Evolutionary conservation across 64 coral and sea anemone genomes (phyloP), one percentile per base, ranked within the genome.

Genomic region (Astreopora myriophthalma): DNA sequence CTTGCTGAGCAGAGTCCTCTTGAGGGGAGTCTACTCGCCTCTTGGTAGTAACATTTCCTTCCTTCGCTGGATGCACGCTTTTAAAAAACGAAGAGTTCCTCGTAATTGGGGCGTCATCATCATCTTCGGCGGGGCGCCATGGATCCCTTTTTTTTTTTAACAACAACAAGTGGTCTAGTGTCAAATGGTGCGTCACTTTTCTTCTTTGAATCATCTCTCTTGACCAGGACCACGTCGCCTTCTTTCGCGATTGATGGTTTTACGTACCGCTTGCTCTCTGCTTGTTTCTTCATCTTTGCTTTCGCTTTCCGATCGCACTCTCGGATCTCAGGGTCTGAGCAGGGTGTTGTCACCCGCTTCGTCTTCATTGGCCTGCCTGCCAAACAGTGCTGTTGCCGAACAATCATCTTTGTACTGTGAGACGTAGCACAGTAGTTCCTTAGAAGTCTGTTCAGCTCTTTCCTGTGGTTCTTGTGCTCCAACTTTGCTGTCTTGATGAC

Each of bases 401-500:
- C 0, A 11, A 73, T 29, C 2, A 42, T 36, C 22, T 65, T 85
- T 26, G 79, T 55, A 22, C 64, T 74, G 49, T 85, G 79, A 17
- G 89, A 42, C 9, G 79, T 92, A 16, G 89, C 65, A 23, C 69
- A 7, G 27, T 75, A 92, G 29, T 92, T 92, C 16, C 48, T 34
- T 16, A 92, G 39, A 8, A 92, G 1, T 46, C 0, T 85, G 48
- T 63, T 36, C 5, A 92, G 48, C 16, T 52, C n/a, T n/a, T n/a
- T n/a, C n/a, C n/a, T n/a, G n/a, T n/a, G n/a, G n/a, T n/a, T n/a
- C n/a, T 81, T 87, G 62, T 76, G 62, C 31, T 80, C 85, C 6
- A 64, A 9, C 3, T 38, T 55, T 61, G 92, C 92, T 31, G 63
- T 88, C 48, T 88, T 76, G 22, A 80, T 80, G 8, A 36, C 65